Evolutionary conservation across 2,888 invertebrate genomes (phyloP).

Genomic region (Neoascia interrupta): DNA sequence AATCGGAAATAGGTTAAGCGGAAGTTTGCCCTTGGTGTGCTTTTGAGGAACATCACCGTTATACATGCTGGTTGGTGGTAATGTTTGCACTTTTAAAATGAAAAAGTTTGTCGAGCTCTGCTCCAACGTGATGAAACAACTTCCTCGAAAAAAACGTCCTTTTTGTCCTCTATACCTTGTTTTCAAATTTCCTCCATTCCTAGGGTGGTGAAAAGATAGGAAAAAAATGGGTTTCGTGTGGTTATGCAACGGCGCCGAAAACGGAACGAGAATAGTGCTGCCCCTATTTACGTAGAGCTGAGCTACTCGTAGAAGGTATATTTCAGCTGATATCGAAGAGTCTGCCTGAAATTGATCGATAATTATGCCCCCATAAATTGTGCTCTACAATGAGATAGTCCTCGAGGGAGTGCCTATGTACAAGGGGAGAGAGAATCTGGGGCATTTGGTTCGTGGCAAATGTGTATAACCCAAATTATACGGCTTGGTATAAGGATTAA

Average conservation of each 20-base stretch:
- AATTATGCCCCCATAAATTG: constrained; percentile 29
- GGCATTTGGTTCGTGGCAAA: constrained; percentile 1
- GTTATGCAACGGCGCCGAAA: too few species aligned
- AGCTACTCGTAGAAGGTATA: not conserved
- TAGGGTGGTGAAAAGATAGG: too few species aligned
- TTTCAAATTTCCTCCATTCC: too few species aligned
- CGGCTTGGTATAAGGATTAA: constrained; percentile 21
- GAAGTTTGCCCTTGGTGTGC: constrained; percentile 64
- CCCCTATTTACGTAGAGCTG: too few species aligned
- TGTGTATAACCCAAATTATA: not conserved
- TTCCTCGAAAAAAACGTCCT: too few species aligned
- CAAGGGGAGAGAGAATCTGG: constrained; percentile 10
- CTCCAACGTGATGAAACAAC: too few species aligned
- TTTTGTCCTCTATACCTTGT: not conserved
- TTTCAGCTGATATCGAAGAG: constrained; percentile 14
- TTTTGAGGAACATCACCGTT: constrained; percentile 6
- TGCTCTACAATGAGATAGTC: constrained; percentile 11
- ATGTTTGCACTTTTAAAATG: constrained; percentile 7
- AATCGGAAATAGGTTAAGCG: constrained; percentile 46
- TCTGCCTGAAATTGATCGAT: constrained; percentile 41
- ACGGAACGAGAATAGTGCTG: too few species aligned
- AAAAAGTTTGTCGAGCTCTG: not conserved
- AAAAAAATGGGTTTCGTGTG: too few species aligned
- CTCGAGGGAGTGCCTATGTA: constrained; percentile 24
- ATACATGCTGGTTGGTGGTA: too few species aligned